These are phyloP conservation scores for Lepus oiostolus DNA, from an alignment of 2,797 vertebrate genomes.

Conservation along the genomic window DNA sequence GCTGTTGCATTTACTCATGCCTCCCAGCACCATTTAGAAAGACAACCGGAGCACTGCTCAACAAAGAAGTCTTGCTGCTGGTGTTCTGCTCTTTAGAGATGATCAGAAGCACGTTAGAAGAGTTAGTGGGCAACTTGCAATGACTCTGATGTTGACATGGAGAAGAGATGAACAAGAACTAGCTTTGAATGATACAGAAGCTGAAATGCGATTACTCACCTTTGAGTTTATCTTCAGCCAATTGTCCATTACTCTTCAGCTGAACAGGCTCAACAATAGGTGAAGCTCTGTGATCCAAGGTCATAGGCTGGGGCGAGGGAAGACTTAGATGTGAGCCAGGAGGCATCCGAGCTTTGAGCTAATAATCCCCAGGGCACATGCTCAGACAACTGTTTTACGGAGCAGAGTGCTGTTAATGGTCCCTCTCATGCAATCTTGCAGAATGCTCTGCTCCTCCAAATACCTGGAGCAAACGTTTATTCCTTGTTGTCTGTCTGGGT, in stretches of 20 bases:
- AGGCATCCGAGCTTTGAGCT: neutral
- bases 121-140: constrained; percentile 1
- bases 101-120: neutral
- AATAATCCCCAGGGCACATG: neutral
- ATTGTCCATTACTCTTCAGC: constrained; percentile 51
- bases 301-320: neutral
- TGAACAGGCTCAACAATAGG: neutral
- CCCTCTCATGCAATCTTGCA: neutral
- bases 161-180: constrained; percentile 37
- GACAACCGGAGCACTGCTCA: constrained; percentile 79
- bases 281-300: neutral
- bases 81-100: constrained; percentile 67
- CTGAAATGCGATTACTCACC: constrained; percentile 64
- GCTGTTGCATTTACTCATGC: constrained; percentile 82
- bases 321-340: neutral
- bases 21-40: constrained; percentile 70
- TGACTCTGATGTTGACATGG: constrained; percentile 5
- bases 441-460: neutral
- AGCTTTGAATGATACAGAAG: neutral
- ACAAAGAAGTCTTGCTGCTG: constrained; percentile 55
- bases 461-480: neutral
- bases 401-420: neutral
- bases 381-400: neutral
- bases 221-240: constrained; percentile 71
- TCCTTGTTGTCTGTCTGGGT: constrained; percentile 6